A percentile compares a stretch with the other conserved stretches of the same genome.
phyloP scores from a whole-genome alignment of 2,888 invertebrate genomes.

The Drosophila formosana region DNA sequence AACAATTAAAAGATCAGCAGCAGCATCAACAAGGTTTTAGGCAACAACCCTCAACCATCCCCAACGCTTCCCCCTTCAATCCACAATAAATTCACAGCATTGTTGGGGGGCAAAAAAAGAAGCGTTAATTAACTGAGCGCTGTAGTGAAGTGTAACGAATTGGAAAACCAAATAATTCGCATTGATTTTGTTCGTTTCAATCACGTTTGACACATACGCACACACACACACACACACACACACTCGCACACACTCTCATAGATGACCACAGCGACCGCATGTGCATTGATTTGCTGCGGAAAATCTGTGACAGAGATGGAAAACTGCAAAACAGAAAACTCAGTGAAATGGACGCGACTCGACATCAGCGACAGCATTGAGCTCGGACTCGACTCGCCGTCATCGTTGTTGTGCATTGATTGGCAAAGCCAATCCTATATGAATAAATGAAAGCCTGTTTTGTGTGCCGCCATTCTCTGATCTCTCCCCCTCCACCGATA shows the following conservation, averaged over 20 bases:
- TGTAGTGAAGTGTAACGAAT: conserved; percentile 74
- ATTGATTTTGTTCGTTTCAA: conserved; percentile 76
- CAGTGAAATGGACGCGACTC: background rate
- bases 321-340: conserved; percentile 26
- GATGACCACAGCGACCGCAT: conserved; percentile 58
- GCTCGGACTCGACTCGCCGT: background rate
- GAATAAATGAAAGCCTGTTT: conserved; percentile 69
- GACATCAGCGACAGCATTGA: background rate
- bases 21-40: conserved; percentile 30
- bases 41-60: background rate
- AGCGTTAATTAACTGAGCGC: conserved; percentile 74
- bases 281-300: conserved; percentile 71
- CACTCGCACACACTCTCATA: conserved; percentile 11
- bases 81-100: background rate
- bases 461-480: conserved; percentile 41
- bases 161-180: conserved; percentile 81
- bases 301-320: conserved; percentile 61
- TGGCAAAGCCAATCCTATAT: conserved; percentile 76
- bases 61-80: no score
- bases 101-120: conserved; percentile 27
- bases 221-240: conserved; percentile 8
- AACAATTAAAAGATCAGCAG: conserved; percentile 62
- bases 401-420: conserved; percentile 67
- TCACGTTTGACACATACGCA: conserved; percentile 51
- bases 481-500: background rate